These are phyloP conservation scores for Porites cylindrica DNA, from an alignment of 92 coral and sea anemone genomes.

Conservation along the genomic window DNA sequence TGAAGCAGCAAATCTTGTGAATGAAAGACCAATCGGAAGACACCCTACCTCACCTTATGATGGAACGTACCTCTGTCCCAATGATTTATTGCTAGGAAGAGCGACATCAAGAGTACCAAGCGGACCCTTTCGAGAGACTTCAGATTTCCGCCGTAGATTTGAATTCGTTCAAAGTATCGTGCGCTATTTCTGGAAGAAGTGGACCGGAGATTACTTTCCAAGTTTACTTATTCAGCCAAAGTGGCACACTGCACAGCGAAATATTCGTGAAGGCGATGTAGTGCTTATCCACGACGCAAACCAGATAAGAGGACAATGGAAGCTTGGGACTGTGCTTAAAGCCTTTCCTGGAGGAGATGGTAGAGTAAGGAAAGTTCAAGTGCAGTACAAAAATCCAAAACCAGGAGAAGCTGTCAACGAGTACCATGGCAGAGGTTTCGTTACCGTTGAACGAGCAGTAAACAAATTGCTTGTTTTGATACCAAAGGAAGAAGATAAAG, in stretches of 20 bases:
- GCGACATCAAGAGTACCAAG: conserved; percentile 57
- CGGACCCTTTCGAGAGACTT: conserved; percentile 55
- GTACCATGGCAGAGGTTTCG: conserved; percentile 28
- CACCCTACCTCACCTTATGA: conserved; percentile 65
- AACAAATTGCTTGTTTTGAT: not conserved
- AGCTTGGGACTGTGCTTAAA: conserved; percentile 24
- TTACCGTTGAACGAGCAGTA: conserved; percentile 43
- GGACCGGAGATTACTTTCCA: conserved; percentile 51
- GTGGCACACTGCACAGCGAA: conserved; percentile 17
- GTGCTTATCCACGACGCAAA: conserved; percentile 8
- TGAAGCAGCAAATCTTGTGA: conserved; percentile 55
- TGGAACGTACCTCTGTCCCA: conserved; percentile 60
- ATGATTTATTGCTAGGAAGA: conserved; percentile 61
- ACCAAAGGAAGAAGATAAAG: no score
- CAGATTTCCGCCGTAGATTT: conserved; percentile 26
- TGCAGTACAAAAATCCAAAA: conserved; percentile 42
- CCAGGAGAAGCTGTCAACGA: conserved; percentile 29
- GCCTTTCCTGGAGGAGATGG: conserved; percentile 40
- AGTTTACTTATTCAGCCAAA: conserved; percentile 33
- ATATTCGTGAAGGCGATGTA: no score
- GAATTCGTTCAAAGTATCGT: conserved; percentile 47
- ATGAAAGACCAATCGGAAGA: conserved; percentile 25
- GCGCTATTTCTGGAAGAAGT: conserved; percentile 45
- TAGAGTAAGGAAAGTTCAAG: conserved; percentile 44
- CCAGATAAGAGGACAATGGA: not conserved